Base-by-base conservation (phyloP, 2,113 vertebrate genomes). In the Panthera uncia region DNA sequence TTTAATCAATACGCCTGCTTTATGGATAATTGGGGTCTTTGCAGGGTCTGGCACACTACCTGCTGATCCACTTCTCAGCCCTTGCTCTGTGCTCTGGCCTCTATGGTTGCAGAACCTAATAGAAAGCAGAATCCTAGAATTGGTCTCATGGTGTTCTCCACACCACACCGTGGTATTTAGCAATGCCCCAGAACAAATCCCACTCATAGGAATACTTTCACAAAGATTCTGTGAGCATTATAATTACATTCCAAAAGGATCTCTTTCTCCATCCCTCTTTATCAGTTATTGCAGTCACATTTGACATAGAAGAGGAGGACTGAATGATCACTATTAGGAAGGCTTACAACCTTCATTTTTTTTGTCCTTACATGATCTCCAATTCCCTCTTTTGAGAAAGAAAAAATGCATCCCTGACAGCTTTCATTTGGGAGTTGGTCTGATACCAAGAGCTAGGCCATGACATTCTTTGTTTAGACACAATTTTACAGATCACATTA, bases 41-140 rank as follows among this genome's bases (percentile, higher is more conserved):
- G 1, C 23, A 41, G 8, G 2, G 36, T 33, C 7, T 63, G 11
- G 11, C 1, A 61, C 23, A 31, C 2, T 41, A 16, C 27, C 29
- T 19, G 9, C 13, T 33, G 14, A 19, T 25, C 18, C 12, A 66
- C 12, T 52, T 0, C 13, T 6, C 25, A 50, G 8, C 7, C 5
- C 21, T 12, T 83, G 4, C 3, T 19, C 57, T 36, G 2, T 61
- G 41, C 41, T 50, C 0, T 45, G 25, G 31, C 3, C 14, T 81
- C 8, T 76, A 0, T 36, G 16, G 14, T 13, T 33, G 73, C 1
- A 61, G 11, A 68, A 69, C 2, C 2, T 12, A 76, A 15, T 1
- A n/a, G 33, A 88, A 12, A 78, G 7, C 12, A 69, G 65, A 86
- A 41, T 76, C 16, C 23, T 38, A 11, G 21, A 33, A 41, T 27